These are phyloP conservation scores for Ethmia dodecea DNA, from an alignment of 2,888 invertebrate genomes.

Conservation along the genomic window DNA sequence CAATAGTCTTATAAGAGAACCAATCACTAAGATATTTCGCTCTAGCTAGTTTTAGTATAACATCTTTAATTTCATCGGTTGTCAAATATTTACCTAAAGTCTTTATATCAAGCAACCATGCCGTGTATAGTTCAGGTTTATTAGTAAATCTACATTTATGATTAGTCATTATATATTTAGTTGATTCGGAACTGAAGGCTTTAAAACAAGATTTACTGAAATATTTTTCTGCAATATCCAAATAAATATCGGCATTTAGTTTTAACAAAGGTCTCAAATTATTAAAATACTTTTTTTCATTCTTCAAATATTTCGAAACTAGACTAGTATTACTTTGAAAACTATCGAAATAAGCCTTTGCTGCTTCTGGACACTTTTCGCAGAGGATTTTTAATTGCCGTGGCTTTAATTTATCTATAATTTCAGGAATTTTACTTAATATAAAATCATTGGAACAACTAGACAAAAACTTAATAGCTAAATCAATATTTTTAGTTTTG, in stretches of 20 bases:
- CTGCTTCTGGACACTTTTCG: slow-evolving; percentile 35
- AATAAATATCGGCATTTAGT: slow-evolving; percentile 24
- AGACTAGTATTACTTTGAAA: slow-evolving; percentile 26
- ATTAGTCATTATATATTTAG: slow-evolving; percentile 23
- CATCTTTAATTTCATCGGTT: slow-evolving; percentile 23
- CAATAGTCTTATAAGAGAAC: slow-evolving; percentile 24
- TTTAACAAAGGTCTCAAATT: slow-evolving; percentile 38
- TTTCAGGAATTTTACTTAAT: slow-evolving; percentile 24
- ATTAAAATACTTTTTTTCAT: slow-evolving; percentile 28
- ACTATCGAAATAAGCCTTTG: slow-evolving; percentile 37
- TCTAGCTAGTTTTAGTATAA: slow-evolving; percentile 24
- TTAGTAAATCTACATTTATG: slow-evolving; percentile 21
- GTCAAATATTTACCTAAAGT: slow-evolving; percentile 20
- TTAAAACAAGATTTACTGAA: slow-evolving; percentile 10
- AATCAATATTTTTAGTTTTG: slow-evolving; percentile 25
- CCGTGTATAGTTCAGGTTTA: slow-evolving; percentile 27
- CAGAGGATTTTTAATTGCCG: slow-evolving; percentile 39
- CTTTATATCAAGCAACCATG: slow-evolving; percentile 21
- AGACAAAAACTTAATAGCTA: slow-evolving; percentile 38
- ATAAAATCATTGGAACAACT: slow-evolving; percentile 39
- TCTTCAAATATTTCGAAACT: slow-evolving; percentile 22
- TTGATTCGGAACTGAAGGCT: slow-evolving; percentile 18
- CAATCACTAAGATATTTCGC: slow-evolving; percentile 20
- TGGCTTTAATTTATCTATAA: slow-evolving; percentile 35
- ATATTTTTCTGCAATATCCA: slow-evolving; percentile 26